Evolutionary conservation across 2,888 invertebrate genomes (phyloP), one percentile per base, ranked within the genome.

Genomic region (Quadroppia sp.): DNA sequence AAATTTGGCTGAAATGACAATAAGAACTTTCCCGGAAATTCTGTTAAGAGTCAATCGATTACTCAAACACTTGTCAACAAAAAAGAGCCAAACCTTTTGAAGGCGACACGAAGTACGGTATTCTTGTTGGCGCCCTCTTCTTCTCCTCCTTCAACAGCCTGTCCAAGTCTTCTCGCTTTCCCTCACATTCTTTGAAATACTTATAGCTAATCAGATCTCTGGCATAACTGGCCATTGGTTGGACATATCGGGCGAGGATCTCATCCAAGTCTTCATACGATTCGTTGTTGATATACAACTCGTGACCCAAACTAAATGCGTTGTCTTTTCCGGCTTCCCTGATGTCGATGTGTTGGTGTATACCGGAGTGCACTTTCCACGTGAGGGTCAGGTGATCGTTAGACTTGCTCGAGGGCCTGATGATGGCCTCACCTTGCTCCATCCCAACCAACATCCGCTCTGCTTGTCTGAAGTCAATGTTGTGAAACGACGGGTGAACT

Each of bases 381-480:
- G 98, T 98, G 1, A 96, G 94, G 0, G 98, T 98, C 77, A 99
- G 84, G 83, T 96, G 96, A 82, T 98, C 94, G 0, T 90, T 88
- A 56, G 95, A 96, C 86, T 98, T 97, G 82, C 96, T 96, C 71
- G 97, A 97, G 0, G 99, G 99, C 76, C 99, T 85, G 23, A 99
- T 89, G 32, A 99, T 90, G 17, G 93, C 94, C 81, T 99, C 99
- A 1, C 99, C 98, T 83, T 94, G 96, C 77, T 95, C 96, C 90
- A 96, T 90, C 73, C 87, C 87, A 69, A 88, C 88, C 89, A 99
- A 90, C 73, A 94, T 85, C 80, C 91, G 92, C 80, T 95, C 93
- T 0, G 95, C 94, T 81, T 96, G 94, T 0, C 89, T 88, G 82
- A 89, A 96, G 2, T 93, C 92, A 79, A 98, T 92, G 82, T 99